Evolutionary conservation across 2,113 vertebrate species (phyloP).

Genomic region (Dicrurus megarhynchus): DNA sequence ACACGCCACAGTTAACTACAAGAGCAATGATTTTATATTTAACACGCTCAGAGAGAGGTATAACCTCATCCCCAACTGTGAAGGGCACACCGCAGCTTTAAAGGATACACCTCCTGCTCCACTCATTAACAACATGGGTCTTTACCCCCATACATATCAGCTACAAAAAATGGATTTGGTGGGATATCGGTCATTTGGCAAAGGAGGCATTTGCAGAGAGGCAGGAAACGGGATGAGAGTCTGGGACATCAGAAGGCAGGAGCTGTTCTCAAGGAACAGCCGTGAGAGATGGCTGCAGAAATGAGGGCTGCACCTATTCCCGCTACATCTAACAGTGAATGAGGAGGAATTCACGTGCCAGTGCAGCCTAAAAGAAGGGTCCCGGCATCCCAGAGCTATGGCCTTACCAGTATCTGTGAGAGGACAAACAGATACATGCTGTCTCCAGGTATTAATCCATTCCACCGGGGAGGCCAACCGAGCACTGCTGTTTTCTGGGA

Average conservation of each 20-base stretch:
- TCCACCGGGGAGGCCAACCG: conserved; percentile 71
- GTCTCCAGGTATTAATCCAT: conserved; percentile 77
- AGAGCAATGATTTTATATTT: not conserved
- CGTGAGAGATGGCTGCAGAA: not conserved
- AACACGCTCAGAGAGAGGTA: not conserved
- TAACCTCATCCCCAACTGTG: not conserved
- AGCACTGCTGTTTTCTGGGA: conserved; percentile 59
- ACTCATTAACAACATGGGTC: not conserved
- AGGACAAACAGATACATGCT: conserved; percentile 80
- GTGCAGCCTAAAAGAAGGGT: not conserved
- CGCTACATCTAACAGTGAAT: not conserved
- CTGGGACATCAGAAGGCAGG: not conserved
- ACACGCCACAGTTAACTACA: not conserved
- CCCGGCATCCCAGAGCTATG: not conserved
- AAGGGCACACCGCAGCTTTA: not conserved
- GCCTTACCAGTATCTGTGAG: conserved; percentile 89
- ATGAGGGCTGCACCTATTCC: not conserved
- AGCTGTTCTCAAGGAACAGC: not conserved
- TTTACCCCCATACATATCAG: not conserved
- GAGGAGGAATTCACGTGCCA: not conserved
- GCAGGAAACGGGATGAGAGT: not conserved
- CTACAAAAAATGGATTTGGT: not conserved
- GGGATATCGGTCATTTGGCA: not conserved
- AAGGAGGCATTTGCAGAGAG: not conserved
- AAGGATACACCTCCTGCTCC: not conserved